Conservation (phyloP, 2,888 invertebrate genomes). For the Ellobium chinense region DNA sequence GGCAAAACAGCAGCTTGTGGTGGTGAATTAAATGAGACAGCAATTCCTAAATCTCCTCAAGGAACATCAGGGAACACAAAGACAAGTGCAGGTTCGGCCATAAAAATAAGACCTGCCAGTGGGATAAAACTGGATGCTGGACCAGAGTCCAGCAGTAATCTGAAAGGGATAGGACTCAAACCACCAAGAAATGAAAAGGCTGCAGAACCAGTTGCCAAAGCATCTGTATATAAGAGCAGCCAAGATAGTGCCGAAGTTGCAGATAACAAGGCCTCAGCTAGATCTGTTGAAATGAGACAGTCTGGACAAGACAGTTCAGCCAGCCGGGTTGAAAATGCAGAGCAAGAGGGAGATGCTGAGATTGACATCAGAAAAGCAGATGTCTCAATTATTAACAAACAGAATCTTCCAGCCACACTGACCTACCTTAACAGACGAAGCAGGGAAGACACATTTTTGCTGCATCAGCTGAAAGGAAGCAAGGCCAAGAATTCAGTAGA, state of each 20-base stretch:
- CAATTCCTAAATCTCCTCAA: too few relatives aligned
- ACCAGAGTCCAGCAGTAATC: too few relatives aligned
- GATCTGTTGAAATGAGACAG: neutral
- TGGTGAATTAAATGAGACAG: too few relatives aligned
- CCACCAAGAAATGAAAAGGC: neutral
- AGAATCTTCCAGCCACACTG: constrained; percentile 29
- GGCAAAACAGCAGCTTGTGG: too few relatives aligned
- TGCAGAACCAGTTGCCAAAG: neutral
- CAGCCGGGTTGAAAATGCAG: neutral
- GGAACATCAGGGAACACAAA: too few relatives aligned
- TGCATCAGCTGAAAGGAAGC: constrained; percentile 19
- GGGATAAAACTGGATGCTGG: too few relatives aligned
- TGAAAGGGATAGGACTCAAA: too few relatives aligned
- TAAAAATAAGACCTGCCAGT: too few relatives aligned
- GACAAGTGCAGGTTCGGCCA: too few relatives aligned
- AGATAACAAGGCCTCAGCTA: neutral
- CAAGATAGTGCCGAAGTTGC: neutral
- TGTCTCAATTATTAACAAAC: constrained; percentile 42
- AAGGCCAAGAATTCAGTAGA: constrained; percentile 24
- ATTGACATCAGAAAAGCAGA: constrained; percentile 34
- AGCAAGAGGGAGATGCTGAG: neutral
- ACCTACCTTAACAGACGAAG: constrained; percentile 40
- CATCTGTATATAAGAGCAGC: neutral
- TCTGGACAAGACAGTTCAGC: neutral
- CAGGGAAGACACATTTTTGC: constrained; percentile 25